Percentiles rank a stretch among this genome's conserved stretches.
phyloP scores from a whole-genome alignment of 2,113 vertebrate genomes.

The Phrynocephalus versicolor region DNA sequence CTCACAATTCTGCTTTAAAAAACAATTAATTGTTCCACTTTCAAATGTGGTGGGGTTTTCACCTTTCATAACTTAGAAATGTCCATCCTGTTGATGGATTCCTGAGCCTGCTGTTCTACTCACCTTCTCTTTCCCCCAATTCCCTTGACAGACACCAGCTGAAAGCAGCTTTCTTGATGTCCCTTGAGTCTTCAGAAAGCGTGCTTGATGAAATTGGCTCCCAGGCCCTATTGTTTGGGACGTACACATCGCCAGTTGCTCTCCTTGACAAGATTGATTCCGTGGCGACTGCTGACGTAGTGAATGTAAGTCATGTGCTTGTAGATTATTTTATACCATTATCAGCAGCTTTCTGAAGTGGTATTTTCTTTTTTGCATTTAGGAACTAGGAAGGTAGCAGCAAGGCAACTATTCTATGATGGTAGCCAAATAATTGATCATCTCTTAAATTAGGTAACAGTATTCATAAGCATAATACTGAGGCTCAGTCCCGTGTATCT shows the following conservation, averaged over 20 bases:
- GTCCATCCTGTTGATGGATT: not conserved
- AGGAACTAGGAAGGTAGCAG: not conserved
- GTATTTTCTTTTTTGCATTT: not conserved
- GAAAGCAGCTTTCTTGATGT: slow-evolving; percentile 87
- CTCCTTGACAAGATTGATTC: slow-evolving; percentile 86
- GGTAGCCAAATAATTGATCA: not conserved
- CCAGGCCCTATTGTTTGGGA: slow-evolving; percentile 81
- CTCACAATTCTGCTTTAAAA: not conserved
- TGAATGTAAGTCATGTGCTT: slow-evolving; percentile 82
- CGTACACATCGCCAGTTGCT: slow-evolving; percentile 76
- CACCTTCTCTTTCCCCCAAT: not conserved
- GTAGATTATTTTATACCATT: not conserved
- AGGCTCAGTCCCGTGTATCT: not conserved
- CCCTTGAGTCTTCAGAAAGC: slow-evolving; percentile 84
- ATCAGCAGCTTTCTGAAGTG: not conserved
- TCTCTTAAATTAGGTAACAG: not conserved
- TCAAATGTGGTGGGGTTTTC: not conserved
- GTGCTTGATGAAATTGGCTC: slow-evolving; percentile 86
- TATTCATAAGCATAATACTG: not conserved
- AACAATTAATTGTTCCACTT: not conserved
- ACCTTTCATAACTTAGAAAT: not conserved
- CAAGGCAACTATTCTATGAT: not conserved
- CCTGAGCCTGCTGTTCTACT: not conserved
- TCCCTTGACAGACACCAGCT: slow-evolving; percentile 82
- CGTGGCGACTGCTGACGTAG: slow-evolving; percentile 81